These are phyloP conservation scores for Octonoba sinensis DNA, from an alignment of 2,888 invertebrate species.

Conservation along the genomic window DNA sequence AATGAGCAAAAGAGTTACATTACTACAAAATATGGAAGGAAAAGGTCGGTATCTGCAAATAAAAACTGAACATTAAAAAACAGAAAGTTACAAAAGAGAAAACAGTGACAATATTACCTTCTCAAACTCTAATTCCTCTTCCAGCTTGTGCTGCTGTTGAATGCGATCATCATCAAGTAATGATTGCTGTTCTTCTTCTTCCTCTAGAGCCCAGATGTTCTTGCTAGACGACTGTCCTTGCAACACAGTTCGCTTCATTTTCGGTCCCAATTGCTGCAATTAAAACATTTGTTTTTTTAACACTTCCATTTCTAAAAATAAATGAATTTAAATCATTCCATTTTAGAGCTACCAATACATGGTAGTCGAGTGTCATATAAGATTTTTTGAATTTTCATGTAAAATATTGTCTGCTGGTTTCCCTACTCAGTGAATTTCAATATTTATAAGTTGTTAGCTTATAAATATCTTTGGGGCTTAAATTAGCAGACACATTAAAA, in stretches of 20 bases:
- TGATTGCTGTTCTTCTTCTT: constrained; percentile 71
- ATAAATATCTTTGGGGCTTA: no score
- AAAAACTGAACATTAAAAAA: neutral
- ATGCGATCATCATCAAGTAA: constrained; percentile 68
- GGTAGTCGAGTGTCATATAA: neutral
- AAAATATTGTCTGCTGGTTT: no score
- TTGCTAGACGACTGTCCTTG: constrained; percentile 9
- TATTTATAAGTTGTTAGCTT: no score
- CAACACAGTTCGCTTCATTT: constrained; percentile 51
- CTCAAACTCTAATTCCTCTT: constrained; percentile 70
- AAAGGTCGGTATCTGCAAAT: neutral
- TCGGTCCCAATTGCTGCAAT: constrained; percentile 53
- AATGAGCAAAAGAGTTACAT: no score
- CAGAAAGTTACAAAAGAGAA: neutral
- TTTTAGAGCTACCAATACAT: neutral
- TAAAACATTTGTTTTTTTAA: neutral
- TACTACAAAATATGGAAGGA: no score
- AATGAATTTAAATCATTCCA: neutral
- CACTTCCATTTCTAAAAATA: neutral
- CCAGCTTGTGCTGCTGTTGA: constrained; percentile 70
- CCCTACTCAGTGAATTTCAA: no score
- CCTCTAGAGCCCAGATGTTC: constrained; percentile 71
- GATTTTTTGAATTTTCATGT: no score
- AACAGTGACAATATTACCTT: constrained; percentile 64
- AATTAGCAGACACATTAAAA: no score